Evolutionary conservation across 2,888 invertebrate genomes (phyloP).

Genomic region (Stegana nigrithorax): DNA sequence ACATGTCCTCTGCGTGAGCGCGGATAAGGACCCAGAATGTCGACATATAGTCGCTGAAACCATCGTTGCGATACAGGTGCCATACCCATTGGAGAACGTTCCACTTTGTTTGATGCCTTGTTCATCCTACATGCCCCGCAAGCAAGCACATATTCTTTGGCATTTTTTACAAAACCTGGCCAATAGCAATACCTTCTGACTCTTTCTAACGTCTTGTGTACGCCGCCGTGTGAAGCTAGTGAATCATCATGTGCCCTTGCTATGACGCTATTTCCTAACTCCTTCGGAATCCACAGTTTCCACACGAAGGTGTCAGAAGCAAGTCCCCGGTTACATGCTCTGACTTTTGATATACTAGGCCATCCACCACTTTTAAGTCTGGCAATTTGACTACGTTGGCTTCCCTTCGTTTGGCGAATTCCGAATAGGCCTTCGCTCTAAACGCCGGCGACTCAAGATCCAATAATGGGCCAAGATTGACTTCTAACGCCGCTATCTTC

Average conservation of each 20-base stretch:
- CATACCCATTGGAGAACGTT: not conserved
- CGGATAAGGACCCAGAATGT: not conserved
- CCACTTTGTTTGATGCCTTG: not conserved
- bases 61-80: not conserved
- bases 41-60: not conserved
- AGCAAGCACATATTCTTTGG: not conserved
- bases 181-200: not conserved
- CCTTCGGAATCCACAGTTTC: constrained; percentile 24
- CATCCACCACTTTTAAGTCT: constrained; percentile 12
- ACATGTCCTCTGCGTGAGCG: not conserved
- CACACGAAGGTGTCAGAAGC: constrained; percentile 4
- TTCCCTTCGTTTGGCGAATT: not conserved
- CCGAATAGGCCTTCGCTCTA: not conserved
- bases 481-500: not conserved
- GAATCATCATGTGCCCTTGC: constrained; percentile 2
- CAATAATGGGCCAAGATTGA: not conserved
- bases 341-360: constrained; percentile 3
- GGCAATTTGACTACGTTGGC: not conserved
- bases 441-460: not conserved
- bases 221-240: constrained; percentile 10
- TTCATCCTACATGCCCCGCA: not conserved
- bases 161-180: not conserved
- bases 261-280: not conserved
- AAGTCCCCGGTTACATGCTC: constrained; percentile 6
- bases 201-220: not conserved